Evolutionary conservation across 2,888 invertebrate species (phyloP).

Genomic region (Andrena haemorrhoa): DNA sequence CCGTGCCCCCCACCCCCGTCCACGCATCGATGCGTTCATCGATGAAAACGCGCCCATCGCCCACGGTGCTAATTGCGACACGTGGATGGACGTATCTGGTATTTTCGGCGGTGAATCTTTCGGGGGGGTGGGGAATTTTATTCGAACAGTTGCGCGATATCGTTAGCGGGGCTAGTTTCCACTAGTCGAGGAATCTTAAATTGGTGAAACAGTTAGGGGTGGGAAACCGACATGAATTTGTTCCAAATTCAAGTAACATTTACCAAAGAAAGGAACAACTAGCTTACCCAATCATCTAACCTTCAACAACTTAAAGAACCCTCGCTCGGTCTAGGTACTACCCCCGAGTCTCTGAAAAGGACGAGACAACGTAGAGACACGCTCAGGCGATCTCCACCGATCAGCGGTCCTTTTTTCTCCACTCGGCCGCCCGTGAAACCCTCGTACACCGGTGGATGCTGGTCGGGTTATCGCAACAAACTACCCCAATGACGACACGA

Average conservation of each 20-base stretch:
- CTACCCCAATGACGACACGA: conserved; percentile 84
- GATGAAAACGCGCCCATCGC: conserved; percentile 36
- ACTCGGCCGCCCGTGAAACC: conserved; percentile 32
- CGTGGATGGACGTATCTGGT: conserved; percentile 20
- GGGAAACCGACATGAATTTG: not conserved
- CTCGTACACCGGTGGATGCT: conserved; percentile 68
- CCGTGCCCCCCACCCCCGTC: not conserved
- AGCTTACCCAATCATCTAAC: not conserved
- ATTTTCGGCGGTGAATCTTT: conserved; percentile 2
- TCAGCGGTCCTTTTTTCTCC: conserved; percentile 52
- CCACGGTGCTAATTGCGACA: conserved; percentile 43
- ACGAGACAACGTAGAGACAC: conserved; percentile 8
- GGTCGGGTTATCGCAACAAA: conserved; percentile 84
- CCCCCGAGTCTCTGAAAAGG: not conserved
- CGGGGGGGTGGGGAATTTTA: not conserved
- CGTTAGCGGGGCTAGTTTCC: not conserved
- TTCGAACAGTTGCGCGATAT: not conserved
- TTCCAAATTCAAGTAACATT: not conserved
- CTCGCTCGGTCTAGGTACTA: not conserved
- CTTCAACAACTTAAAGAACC: too few species aligned
- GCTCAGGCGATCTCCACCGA: conserved; percentile 30
- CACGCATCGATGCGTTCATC: conserved; percentile 12
- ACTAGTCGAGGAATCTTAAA: not conserved
- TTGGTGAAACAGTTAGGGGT: too few species aligned
- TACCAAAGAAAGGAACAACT: not conserved